Evolutionary conservation across 2,888 invertebrate genomes (phyloP), one percentile per base, ranked within the genome.

Genomic region (Noctua comes): DNA sequence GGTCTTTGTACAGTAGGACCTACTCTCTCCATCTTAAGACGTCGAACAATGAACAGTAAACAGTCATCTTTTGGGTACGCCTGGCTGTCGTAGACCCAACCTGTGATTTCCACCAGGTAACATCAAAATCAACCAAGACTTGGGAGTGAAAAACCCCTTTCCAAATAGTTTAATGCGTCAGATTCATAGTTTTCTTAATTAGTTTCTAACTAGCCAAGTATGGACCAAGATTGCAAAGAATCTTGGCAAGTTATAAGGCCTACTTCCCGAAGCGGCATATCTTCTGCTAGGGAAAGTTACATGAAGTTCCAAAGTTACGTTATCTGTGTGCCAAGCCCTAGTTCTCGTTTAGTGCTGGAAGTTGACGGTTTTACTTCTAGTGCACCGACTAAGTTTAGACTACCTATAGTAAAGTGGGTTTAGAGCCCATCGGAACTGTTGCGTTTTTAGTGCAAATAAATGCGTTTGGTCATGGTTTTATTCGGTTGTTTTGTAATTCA

Each of bases 291-390:
- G 36, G 62, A 86, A 86, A 73, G 48, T 85, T 82, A 36, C 51
- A 54, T 80, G 27, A 62, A 54, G 66, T 79, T 48, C 72, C 31
- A 54, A 77, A 87, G 79, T 81, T 76, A 76, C 59, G 57, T 76
- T 76, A 81, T 79, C 71, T 77, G 11, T 75, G 73, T 77, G 73
- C 64, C 68, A 75, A 79, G 80, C 36, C 87, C 84, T 84, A 87
- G 79, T 87, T 84, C 40, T 77, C 71, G 62, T 80, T 82, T 77
- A 76, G 62, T 70, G 48, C 43, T 82, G 65, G 51, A 76, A 83
- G 40, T 77, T 71, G 68, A 69, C 57, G 68, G 21, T 83, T 66
- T 46, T 74, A 74, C 54, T 68, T 64, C 36, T 46, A 57, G 69
- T 68, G 18, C 27, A 48, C 54, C 8, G 31, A n/a, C 73, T 73